phyloP scores from a whole-genome alignment of 2,113 vertebrate species.

The Sterrhoptilus dennistouni region DNA sequence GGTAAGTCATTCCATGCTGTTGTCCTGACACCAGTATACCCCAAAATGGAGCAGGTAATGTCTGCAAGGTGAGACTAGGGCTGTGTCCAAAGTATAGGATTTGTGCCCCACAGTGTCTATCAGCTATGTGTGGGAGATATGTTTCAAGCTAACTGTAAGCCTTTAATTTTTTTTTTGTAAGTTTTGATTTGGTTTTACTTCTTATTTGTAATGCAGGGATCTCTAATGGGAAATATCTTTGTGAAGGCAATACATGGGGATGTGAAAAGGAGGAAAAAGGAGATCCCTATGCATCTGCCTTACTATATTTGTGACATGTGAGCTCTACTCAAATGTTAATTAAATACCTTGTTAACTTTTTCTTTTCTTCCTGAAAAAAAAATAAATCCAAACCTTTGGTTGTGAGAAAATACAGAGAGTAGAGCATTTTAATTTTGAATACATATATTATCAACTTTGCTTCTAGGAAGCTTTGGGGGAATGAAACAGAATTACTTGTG shows the following conservation, averaged over 20 bases:
- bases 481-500: neutral
- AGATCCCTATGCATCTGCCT: neutral
- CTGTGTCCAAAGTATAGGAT: neutral
- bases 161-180: neutral
- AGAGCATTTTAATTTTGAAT: neutral
- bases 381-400: neutral
- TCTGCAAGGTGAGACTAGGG: accelerated
- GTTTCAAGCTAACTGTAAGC: neutral
- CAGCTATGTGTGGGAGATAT: neutral
- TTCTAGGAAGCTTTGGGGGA: neutral
- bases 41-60: neutral
- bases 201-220: neutral
- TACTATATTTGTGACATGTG: neutral
- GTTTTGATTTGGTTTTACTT: neutral
- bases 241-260: neutral
- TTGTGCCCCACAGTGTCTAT: neutral
- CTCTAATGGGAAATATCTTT: neutral
- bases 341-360: slow-evolving; percentile 10
- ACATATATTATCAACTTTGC: neutral
- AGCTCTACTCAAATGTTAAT: neutral
- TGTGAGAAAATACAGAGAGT: neutral
- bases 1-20: neutral
- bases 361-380: neutral
- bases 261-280: neutral
- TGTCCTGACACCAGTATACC: neutral